Evolutionary conservation across 2,888 invertebrate species (phyloP), one percentile per base, ranked within the genome.

Genomic region (Euphydryas editha): DNA sequence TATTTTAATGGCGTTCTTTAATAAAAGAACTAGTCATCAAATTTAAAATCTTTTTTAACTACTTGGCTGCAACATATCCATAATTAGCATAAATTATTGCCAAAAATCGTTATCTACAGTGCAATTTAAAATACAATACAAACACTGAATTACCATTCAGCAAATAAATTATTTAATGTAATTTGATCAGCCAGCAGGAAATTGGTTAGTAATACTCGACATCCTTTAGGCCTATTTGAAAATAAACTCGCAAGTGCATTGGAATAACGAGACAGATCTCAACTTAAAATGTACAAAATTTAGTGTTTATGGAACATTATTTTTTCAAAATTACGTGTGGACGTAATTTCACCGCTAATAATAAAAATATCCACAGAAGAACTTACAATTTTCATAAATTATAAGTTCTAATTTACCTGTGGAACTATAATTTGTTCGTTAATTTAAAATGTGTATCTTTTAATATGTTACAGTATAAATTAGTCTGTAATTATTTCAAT

Each of bases 181-280:
- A 51, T 51, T 51, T 24, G 24, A 51, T 24, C 24, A 51, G 15
- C 24, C 15, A 51, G 15, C 49, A 51, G 15, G 15, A 51, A 51
- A 51, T 51, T 51, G 49, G 49, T 51, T 24, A 24, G 49, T 51
- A 51, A 51, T 51, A 15, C 24, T 51, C 49, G 0, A 51, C 49
- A 51, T 51, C 24, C 49, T 51, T 51, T 51, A 51, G 24, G 15
- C 21, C 49, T 51, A 51, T 51, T 51, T 51, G 15, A 24, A 49
- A 44, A 44, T 44, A 44, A 51, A 21, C 24, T 24, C 49, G 10
- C 13, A 21, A 51, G 24, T 8, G 24, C 24, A 24, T 51, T 15
- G 7, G 8, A 15, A n/a, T 24, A 51, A 15, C 13, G 13, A 1
- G 21, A 0, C 49, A 24, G 24, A 51, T 13, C 11, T 11, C 11